A percentile compares a stretch with the other conserved stretches of the same genome.
Conservation (phyloP, 2,113 vertebrate species). For the Ceyx margarethae region DNA sequence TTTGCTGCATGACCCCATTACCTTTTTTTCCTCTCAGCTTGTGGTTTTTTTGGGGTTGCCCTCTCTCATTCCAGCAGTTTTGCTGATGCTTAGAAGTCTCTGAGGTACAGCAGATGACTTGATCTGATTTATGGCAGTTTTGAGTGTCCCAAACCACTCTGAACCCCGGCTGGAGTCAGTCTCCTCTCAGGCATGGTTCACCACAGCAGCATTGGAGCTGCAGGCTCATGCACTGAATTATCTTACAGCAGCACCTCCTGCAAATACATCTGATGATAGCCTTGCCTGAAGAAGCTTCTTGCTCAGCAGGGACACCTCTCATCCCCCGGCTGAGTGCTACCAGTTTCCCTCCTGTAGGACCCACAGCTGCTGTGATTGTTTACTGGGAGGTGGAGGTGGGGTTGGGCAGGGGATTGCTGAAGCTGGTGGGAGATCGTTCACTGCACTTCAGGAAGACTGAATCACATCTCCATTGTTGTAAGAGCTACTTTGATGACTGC, state of each 20-base stretch:
- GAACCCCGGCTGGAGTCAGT: background rate
- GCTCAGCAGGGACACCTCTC: background rate
- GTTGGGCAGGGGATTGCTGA: rapidly evolving
- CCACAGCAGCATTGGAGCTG: background rate
- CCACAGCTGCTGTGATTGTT: background rate
- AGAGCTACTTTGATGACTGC: background rate
- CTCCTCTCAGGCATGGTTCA: background rate
- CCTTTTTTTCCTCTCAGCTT: background rate
- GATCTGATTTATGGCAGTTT: background rate
- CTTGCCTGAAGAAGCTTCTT: background rate
- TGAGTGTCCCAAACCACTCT: background rate
- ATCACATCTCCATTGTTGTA: background rate
- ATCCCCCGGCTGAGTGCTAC: background rate
- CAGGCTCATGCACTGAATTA: background rate
- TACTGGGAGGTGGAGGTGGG: background rate
- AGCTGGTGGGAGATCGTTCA: background rate
- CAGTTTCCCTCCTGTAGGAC: background rate
- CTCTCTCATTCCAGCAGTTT: background rate
- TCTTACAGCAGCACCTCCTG: background rate
- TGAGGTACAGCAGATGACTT: background rate
- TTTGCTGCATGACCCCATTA: background rate
- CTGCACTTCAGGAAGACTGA: background rate
- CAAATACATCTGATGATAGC: background rate
- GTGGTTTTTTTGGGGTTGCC: background rate
- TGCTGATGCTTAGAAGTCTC: background rate